Evolutionary conservation across 1,140 invertebrate genomes (phyloP), one percentile per base, ranked within the genome.

Genomic region (Drosophila burlai): DNA sequence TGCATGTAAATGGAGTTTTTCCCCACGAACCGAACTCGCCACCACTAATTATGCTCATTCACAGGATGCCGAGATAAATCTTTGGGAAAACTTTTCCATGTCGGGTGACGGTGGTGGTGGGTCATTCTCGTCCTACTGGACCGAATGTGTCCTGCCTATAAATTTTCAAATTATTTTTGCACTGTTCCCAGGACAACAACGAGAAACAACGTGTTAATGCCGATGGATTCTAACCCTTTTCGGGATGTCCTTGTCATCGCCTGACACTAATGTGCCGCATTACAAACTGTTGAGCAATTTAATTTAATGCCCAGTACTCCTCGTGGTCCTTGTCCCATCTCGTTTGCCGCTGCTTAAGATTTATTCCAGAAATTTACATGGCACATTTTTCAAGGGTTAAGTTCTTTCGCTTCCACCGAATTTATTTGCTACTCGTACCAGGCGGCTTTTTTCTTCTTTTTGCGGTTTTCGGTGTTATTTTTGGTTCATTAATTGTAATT

Each of bases 241-340:
- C 26, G 72, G 55, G 31, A 49, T 52, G 59, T 42, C 66, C 69
- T 87, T 86, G 84, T 87, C 84, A 91, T 49, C 58, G 85, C 81
- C 64, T 89, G 87, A 91, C 90, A 91, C 90, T 91, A 91, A 91
- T 91, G 90, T 90, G 77, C 90, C 90, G 90, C 90, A 92, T 91
- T 91, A 91, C 90, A 91, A 91, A 91, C 91, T 91, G 90, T 92
- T 90, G 83, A 91, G 90, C 90, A 91, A 91, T 91, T 91, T 90
- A 92, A 90, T 90, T 91, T 91, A 92, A 91, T 92, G 90, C 80
- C 52, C 40, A 69, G 55, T 46, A 57, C 77, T 55, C 68, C 77
- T 55, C 55, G 11, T 18, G 49, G 26, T 50, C 49, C 46, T 74
- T 67, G 69, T 63, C 49, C 49, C 60, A 52, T 45, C 79, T 64